Evolutionary conservation across 1,140 invertebrate genomes (phyloP).

Genomic region (Drosophila lacteicornis): DNA sequence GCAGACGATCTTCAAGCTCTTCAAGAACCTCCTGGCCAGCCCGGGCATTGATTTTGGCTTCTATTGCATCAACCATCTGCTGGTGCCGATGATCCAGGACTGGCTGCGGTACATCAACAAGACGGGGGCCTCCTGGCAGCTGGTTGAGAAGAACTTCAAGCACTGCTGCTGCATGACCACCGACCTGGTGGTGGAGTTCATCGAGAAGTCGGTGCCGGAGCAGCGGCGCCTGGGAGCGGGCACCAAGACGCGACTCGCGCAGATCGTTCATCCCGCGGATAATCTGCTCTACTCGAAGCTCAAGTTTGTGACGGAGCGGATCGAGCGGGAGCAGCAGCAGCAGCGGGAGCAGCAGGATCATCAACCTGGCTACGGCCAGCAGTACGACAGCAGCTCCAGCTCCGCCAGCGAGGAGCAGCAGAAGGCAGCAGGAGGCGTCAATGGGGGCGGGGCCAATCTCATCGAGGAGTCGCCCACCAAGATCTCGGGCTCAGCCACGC

Average conservation of each 20-base stretch:
- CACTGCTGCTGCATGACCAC: constrained; percentile 96
- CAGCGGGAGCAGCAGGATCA: constrained; percentile 4
- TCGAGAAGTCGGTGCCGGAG: constrained; percentile 81
- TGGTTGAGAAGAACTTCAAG: constrained; percentile 94
- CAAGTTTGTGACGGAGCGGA: constrained; percentile 75
- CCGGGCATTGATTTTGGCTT: constrained; percentile 94
- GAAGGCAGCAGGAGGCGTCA: background rate
- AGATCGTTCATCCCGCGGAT: constrained; percentile 78
- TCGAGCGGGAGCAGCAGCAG: constrained; percentile 38
- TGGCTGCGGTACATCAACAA: constrained; percentile 93
- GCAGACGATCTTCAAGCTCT: constrained; percentile 93
- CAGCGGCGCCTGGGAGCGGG: constrained; percentile 51
- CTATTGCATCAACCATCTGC: constrained; percentile 95
- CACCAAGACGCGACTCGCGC: constrained; percentile 74
- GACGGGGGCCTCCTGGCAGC: constrained; percentile 89
- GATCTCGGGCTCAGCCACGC: constrained; percentile 87
- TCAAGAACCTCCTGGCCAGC: constrained; percentile 90
- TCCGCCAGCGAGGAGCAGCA: constrained; percentile 61
- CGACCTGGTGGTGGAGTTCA: constrained; percentile 95
- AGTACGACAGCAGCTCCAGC: constrained; percentile 64
- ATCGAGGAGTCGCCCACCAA: constrained; percentile 77
- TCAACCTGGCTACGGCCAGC: constrained; percentile 10
- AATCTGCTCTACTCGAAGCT: constrained; percentile 81
- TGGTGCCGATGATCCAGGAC: constrained; percentile 95
- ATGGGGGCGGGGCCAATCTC: constrained; percentile 33